Percentiles rank a stretch among this genome's conserved stretches.
Conservation (phyloP, 2,888 invertebrate species). For the Polydrusus tereticollis region DNA sequence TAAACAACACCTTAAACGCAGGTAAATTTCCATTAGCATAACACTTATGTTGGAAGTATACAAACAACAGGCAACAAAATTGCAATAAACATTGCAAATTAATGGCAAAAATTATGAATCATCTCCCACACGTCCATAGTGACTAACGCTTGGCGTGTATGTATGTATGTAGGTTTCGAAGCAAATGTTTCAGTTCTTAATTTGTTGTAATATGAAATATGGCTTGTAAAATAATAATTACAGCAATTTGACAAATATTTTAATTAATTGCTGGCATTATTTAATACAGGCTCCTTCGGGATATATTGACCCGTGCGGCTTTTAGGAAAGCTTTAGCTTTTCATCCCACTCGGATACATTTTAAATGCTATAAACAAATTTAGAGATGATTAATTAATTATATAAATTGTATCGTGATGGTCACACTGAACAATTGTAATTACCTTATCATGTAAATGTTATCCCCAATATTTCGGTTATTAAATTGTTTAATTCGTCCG, state of each 20-base stretch:
- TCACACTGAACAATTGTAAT: no score
- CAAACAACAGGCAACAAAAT: background rate
- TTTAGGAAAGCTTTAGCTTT: no score
- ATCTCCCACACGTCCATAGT: background rate
- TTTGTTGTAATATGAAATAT: constrained; percentile 14
- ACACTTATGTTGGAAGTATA: background rate
- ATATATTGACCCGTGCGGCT: no score
- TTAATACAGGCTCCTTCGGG: no score
- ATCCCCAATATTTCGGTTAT: no score
- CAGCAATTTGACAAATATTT: constrained; percentile 8
- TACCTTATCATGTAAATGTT: no score
- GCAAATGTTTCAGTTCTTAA: constrained; percentile 13
- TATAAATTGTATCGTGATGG: no score
- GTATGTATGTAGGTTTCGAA: background rate
- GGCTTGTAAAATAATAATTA: constrained; percentile 16
- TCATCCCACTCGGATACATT: no score
- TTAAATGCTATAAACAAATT: no score
- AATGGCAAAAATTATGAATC: constrained; percentile 4
- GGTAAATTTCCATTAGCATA: background rate
- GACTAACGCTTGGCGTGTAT: background rate
- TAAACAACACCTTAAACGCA: background rate
- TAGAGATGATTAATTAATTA: no score
- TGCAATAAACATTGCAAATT: background rate
- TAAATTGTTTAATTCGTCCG: no score
- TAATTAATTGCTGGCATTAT: constrained; percentile 14